Base-by-base conservation (phyloP, 2,888 invertebrate species). In the Dysmachus trigonus region DNA sequence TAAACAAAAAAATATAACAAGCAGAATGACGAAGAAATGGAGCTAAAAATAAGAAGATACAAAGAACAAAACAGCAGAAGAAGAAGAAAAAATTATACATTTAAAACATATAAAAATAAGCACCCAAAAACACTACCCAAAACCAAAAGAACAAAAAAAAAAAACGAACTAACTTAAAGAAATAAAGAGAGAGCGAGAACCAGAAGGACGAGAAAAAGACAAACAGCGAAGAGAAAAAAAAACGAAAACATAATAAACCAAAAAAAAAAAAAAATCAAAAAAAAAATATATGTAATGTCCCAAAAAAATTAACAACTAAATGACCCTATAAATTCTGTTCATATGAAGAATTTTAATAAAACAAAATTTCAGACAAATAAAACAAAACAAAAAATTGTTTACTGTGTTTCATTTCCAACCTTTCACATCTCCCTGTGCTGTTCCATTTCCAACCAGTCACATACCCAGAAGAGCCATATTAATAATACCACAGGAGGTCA, bases 281-380 rank as follows among this genome's bases (percentile, higher is more conserved):
- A 13, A 31, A n/a, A 15, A 10, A 72, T 72, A 33, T 62, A 71
- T 84, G 31, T 73, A 84, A 84, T 72, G 33, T 84, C 74, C 47
- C 31, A 47, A 47, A 22, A n/a, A 77, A 31, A 51, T 51, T 79
- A 79, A 47, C 47, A 31, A 79, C 79, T 79, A 79, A 79, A 31
- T 62, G 38, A 79, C 47, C 47, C 79, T 79, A 79, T 51, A 79
- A 79, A 79, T 79, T 79, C 79, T 79, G 79, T 79, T 79, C 79
- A 51, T 79, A 79, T 76, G 76, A 79, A 79, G 47, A 79, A 79
- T 79, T 79, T 79, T 41, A 79, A 79, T 79, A 79, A 79, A 79
- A 79, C 79, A 79, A 79, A 51, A 79, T 79, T 79, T 79, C 79
- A 79, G 79, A 79, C 31, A 79, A 79, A 79, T 79, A 79, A 79